A percentile compares a stretch with the other conserved stretches of the same genome.
phyloP scores from a whole-genome alignment of 2,797 vertebrate species.

The Siniperca undulata region DNA sequence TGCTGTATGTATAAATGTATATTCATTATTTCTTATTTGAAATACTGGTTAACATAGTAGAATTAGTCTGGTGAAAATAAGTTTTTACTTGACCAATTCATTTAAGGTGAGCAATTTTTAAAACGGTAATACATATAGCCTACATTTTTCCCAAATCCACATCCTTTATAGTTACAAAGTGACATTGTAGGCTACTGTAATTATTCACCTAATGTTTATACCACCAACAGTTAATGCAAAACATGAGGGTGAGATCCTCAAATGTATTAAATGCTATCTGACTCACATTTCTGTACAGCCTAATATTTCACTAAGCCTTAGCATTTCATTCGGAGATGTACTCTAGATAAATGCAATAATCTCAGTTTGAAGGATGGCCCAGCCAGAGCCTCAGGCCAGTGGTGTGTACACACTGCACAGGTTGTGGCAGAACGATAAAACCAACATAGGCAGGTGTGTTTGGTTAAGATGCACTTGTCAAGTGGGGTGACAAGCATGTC shows the following conservation, averaged over 20 bases:
- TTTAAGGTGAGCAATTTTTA: slow-evolving; percentile 1
- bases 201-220: slow-evolving; percentile 49
- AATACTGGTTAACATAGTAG: neutral
- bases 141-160: slow-evolving; percentile 3
- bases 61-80: neutral
- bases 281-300: slow-evolving; percentile 77
- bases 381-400: slow-evolving; percentile 74
- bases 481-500: slow-evolving; percentile 84
- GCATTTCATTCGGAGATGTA: slow-evolving; percentile 85
- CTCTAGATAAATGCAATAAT: slow-evolving; percentile 86
- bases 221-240: slow-evolving; percentile 66
- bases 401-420: slow-evolving; percentile 83
- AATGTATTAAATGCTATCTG: slow-evolving; percentile 73
- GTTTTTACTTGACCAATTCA: neutral
- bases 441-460: slow-evolving; percentile 86
- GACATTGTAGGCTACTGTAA: slow-evolving; percentile 48
- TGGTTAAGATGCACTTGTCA: slow-evolving; percentile 88
- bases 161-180: slow-evolving; percentile 17
- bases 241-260: slow-evolving; percentile 54
- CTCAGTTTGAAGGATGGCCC: slow-evolving; percentile 84
- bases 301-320: slow-evolving; percentile 83
- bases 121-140: slow-evolving; percentile 10
- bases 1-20: neutral
- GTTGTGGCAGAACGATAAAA: slow-evolving; percentile 81
- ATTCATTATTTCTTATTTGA: neutral